Conservation (phyloP, 1,140 invertebrate species). For the Pogonomyrmex barbatus region DNA sequence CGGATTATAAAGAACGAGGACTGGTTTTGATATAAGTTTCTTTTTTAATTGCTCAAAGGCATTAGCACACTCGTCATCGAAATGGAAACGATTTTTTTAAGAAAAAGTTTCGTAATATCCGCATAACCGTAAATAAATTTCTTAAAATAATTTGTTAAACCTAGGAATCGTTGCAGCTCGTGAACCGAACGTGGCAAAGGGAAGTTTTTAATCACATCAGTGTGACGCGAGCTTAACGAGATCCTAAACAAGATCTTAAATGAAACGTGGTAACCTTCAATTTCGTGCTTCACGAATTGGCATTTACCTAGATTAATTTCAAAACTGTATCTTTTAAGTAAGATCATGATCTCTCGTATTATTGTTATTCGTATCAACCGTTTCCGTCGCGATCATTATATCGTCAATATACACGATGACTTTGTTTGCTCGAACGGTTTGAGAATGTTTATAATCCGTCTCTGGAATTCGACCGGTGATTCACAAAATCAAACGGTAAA, state of each 20-base stretch:
- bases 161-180: too few species aligned
- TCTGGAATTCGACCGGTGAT: background rate
- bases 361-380: background rate
- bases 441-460: background rate
- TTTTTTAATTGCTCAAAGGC: too few species aligned
- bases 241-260: background rate
- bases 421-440: background rate
- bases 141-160: too few species aligned
- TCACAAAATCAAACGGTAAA: background rate
- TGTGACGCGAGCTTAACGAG: background rate
- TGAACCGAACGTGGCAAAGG: too few species aligned
- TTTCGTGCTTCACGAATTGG: background rate
- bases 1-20: too few species aligned
- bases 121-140: too few species aligned
- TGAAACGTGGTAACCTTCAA: background rate
- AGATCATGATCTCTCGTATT: background rate
- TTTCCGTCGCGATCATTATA: background rate
- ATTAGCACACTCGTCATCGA: too few species aligned
- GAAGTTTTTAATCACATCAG: background rate
- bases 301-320: background rate
- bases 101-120: too few species aligned
- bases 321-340: background rate
- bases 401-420: background rate
- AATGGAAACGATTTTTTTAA: too few species aligned
- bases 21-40: too few species aligned